phyloP scores from a whole-genome alignment of 2,797 vertebrate species.

The Chelonia mydas region DNA sequence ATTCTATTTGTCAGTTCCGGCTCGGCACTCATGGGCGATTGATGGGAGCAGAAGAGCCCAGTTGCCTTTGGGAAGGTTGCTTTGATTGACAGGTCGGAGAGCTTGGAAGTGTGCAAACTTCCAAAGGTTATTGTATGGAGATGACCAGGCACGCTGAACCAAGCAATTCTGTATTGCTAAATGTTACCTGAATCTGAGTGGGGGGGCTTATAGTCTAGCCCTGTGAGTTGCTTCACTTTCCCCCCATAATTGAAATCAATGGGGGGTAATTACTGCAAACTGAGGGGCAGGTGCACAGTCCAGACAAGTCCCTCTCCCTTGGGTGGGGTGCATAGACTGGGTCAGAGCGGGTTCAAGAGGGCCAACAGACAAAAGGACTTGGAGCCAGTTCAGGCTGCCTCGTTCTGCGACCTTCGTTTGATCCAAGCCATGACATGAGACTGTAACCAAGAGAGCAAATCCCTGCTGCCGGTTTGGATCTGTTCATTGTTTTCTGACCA shows the following conservation, averaged over 20 bases:
- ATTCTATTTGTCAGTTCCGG: background rate
- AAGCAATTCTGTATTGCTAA: background rate
- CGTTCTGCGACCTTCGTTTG: background rate
- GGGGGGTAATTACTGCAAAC: background rate
- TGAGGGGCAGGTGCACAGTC: background rate
- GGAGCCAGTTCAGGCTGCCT: no score
- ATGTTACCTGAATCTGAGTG: background rate
- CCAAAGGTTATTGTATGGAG: background rate
- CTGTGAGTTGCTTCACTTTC: background rate
- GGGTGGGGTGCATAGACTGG: no score
- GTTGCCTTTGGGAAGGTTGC: background rate
- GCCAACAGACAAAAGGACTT: background rate
- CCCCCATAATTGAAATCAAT: no score
- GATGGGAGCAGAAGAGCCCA: background rate
- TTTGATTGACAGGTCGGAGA: background rate
- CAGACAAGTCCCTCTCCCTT: no score
- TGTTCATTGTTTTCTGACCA: background rate
- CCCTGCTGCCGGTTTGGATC: background rate
- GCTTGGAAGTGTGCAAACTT: background rate
- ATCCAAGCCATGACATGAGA: background rate
- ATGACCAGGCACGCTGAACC: background rate
- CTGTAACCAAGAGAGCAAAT: background rate
- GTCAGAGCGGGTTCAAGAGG: background rate
- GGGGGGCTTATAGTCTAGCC: background rate
- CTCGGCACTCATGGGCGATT: background rate